A percentile compares a stretch with the other conserved stretches of the same genome.
Evolutionary conservation across 2,113 vertebrate species (phyloP).

Genomic region (Eurystomus gularis): DNA sequence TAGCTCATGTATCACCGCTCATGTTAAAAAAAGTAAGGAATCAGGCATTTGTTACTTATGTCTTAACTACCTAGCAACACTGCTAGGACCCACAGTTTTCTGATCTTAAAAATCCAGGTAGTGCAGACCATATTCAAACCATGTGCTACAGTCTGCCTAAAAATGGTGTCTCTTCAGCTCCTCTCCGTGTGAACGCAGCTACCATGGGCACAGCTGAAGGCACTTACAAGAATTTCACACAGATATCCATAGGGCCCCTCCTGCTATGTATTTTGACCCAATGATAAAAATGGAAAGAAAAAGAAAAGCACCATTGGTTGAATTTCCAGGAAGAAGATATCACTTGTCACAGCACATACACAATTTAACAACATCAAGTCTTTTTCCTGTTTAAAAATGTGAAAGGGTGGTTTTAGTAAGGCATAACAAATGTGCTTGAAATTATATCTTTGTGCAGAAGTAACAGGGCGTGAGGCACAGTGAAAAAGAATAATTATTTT

Average conservation of each 20-base stretch:
- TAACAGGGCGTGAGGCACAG: not conserved
- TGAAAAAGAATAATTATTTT: slow-evolving; percentile 16
- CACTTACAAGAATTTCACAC: not conserved
- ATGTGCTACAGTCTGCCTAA: not conserved
- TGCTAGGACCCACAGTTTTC: not conserved
- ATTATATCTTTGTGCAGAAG: slow-evolving; percentile 25
- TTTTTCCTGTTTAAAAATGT: not conserved
- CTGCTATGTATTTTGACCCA: not conserved
- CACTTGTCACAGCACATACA: not conserved
- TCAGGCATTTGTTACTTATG: not conserved
- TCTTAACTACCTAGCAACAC: not conserved
- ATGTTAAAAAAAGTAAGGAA: not conserved
- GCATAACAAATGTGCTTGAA: not conserved
- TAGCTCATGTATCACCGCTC: not conserved
- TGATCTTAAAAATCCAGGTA: not conserved
- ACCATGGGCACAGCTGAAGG: not conserved
- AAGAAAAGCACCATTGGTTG: not conserved
- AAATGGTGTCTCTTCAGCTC: not conserved
- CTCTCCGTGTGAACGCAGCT: not conserved
- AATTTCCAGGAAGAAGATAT: not conserved
- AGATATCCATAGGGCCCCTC: not conserved
- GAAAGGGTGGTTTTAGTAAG: not conserved
- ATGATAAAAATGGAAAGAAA: not conserved
- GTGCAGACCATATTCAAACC: not conserved
- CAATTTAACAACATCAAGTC: not conserved